These are phyloP conservation scores for Drosophila funebris DNA, from an alignment of 1,140 invertebrate species.

Conservation along the genomic window DNA sequence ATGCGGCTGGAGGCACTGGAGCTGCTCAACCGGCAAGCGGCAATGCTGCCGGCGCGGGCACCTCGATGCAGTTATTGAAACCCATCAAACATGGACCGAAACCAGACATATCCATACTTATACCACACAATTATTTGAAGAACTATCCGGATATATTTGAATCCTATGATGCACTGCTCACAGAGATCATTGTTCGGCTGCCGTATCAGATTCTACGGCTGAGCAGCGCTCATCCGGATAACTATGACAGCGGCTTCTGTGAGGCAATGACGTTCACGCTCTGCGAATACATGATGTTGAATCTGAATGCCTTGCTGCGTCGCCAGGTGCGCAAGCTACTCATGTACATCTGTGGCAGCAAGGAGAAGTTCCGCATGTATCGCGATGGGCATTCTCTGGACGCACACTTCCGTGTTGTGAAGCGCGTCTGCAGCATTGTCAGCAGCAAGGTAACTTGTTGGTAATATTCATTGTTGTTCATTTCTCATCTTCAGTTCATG, in stretches of 20 bases:
- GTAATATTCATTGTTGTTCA: neutral
- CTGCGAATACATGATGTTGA: constrained; percentile 98
- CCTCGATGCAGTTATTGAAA: constrained; percentile 86
- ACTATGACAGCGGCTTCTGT: constrained; percentile 89
- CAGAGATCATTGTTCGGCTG: constrained; percentile 96
- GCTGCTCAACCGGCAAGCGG: neutral
- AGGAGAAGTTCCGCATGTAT: constrained; percentile 97
- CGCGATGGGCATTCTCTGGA: constrained; percentile 96
- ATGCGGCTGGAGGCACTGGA: constrained; percentile 52
- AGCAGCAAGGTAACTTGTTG: constrained; percentile 82
- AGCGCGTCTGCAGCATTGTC: constrained; percentile 82
- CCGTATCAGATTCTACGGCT: constrained; percentile 96
- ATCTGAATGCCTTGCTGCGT: constrained; percentile 90
- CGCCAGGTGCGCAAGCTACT: constrained; percentile 95
- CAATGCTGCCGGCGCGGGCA: constrained; percentile 16
- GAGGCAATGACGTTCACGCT: constrained; percentile 92
- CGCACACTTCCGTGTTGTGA: constrained; percentile 90
- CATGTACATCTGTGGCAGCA: constrained; percentile 96
- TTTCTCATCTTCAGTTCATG: neutral
- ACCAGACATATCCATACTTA: constrained; percentile 98
- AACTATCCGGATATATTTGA: constrained; percentile 97
- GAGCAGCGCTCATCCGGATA: constrained; percentile 85
- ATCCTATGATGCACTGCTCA: constrained; percentile 95
- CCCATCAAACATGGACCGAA: constrained; percentile 91
- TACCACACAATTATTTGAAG: constrained; percentile 96